Base-by-base conservation (phyloP, 2,797 vertebrate genomes). In the Otolemur crassicaudatus region DNA sequence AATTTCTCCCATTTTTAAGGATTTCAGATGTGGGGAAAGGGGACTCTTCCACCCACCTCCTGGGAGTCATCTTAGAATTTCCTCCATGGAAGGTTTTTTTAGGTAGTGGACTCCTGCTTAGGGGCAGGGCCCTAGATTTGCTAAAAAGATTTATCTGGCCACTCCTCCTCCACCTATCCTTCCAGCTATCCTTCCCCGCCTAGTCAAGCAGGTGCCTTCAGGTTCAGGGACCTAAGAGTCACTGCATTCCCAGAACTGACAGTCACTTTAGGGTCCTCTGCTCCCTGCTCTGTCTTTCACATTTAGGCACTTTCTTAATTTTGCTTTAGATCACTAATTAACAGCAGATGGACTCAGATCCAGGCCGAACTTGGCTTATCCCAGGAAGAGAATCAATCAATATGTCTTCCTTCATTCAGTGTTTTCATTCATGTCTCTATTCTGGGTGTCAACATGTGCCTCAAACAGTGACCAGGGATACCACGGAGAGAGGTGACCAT, bases 1-100 rank as follows among this genome's bases (percentile, higher is more conserved):
- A 92, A 97, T 95, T 63, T 65, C 89, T 85, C 46, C 46, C 37
- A 46, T 84, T 93, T 96, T 95, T 88, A 87, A 93, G 34, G 82
- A 79, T 94, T 95, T 97, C 60, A 91, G 63, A 86, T 84, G 60
- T 73, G 40, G 46, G 40, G 81, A 83, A 82, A 96, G 43, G 84
- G 56, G 83, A 86, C 75, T 95, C 60, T 92, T 79, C 37, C 13
- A 31, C 73, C 12, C 13, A 77, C 0, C 11, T n/a, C 43, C 60
- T 20, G 6, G 25, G 87, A 93, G 34, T 77, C 84, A 53, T 93
- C 37, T 94, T 43, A 11, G 81, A 90, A 87, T 81, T 84, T 89
- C 96, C 87, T 82, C 56, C 23, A 5, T 40, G 53, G 80, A 91
- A 60, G 9, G 29, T 40, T 77, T 56, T 34, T 65, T 72, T 37